Evolutionary conservation across 1,140 invertebrate species (phyloP), one percentile per base, ranked within the genome.

Genomic region (Drosophila jambulina): DNA sequence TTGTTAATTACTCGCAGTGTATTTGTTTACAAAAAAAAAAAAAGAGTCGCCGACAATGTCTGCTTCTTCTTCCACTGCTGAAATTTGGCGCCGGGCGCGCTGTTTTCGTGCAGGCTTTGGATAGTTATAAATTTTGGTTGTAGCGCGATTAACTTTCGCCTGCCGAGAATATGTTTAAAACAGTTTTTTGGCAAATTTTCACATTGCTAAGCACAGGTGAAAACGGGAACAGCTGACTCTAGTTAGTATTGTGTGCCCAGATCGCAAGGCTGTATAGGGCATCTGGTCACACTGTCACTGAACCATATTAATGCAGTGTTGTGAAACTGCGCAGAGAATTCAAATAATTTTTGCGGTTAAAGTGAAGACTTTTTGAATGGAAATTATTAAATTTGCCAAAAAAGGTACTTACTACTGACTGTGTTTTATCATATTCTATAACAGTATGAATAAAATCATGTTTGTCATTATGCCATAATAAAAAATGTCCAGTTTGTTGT

Each of bases 11-110:
- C 32, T 71, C 45, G 34, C n/a, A 36, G 34, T 40, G 69, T 68
- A 74, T 81, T 84, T 84, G 82, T 84, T 84, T 84, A 84, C 82
- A 85, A 85, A 60, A 57, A 58, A 61, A 59, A 59, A 19, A 32
- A 72, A 43, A 59, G 8, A 46, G 40, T 57, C 42, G 60, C 75
- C 68, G 61, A 56, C 59, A 45, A 60, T 32, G 32, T 46, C 36
- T 0, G 51, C 21, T 43, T 42, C 34, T 34, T n/a, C 15, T 17
- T 38, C 15, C 27, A 19, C 45, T 25, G 51, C 56, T 45, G 9
- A 9, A 32, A 54, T 27, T 62, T 38, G 12, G 21, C 17, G 29
- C 45, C 17, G 32, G 46, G 17, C 38, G 38, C 15, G 3, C 3
- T 34, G 9, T 2, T 34, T 25, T 8, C 3, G 21, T 21, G n/a